phyloP scores from a whole-genome alignment of 2,113 vertebrate species.

The Orycteropus afer region DNA sequence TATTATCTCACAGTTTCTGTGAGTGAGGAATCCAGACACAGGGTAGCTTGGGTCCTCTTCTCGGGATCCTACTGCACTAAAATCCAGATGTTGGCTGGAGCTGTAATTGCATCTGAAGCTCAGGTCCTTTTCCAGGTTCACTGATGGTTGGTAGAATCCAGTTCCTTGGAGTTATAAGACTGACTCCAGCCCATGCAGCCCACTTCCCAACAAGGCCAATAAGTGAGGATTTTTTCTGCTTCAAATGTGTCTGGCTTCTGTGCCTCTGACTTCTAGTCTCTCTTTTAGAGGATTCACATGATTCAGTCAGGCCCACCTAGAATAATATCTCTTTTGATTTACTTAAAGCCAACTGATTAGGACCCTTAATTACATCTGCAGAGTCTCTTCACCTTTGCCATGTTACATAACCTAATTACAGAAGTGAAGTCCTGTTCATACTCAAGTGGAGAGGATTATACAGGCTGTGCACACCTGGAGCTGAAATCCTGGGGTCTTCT shows the following conservation, averaged over 20 bases:
- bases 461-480: background rate
- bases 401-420: background rate
- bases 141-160: background rate
- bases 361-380: background rate
- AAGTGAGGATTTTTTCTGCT: background rate
- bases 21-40: background rate
- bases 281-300: background rate
- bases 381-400: background rate
- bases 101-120: background rate
- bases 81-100: background rate
- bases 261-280: background rate
- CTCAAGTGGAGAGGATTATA: background rate
- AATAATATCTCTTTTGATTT: background rate
- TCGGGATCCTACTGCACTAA: background rate
- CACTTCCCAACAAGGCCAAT: background rate
- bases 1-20: background rate
- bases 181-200: rapidly evolving
- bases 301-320: background rate
- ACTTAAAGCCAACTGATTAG: background rate
- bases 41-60: background rate
- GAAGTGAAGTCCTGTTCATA: background rate
- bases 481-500: background rate
- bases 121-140: background rate
- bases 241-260: background rate
- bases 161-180: background rate